These are phyloP conservation scores for Synanceia verrucosa DNA, from an alignment of 2,797 vertebrate species.

Conservation along the genomic window DNA sequence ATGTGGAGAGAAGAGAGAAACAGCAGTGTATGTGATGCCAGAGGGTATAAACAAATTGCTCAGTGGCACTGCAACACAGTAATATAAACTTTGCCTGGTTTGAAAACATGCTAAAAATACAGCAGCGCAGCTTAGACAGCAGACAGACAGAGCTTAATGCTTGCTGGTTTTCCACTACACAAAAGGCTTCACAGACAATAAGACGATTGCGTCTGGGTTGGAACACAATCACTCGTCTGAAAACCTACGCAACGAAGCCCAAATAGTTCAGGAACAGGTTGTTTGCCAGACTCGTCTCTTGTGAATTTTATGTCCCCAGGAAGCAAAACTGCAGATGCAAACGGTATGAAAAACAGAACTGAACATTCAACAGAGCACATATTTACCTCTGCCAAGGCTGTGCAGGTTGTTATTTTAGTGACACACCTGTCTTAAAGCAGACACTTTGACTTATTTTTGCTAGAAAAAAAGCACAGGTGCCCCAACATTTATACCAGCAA, in stretches of 20 bases:
- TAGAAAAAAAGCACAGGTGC: background rate
- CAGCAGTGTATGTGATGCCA: conserved; percentile 30
- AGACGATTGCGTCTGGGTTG: background rate
- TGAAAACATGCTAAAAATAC: conserved; percentile 58
- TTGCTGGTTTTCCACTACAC: background rate
- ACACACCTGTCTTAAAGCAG: background rate
- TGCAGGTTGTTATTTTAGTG: background rate
- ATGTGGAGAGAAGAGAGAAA: conserved; percentile 8
- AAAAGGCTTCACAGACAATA: conserved; percentile 3
- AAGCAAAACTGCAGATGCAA: conserved; percentile 17
- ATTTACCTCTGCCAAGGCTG: background rate
- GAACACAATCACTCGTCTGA: background rate
- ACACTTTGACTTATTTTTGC: background rate
- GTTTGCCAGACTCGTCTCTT: background rate
- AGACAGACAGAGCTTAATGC: background rate
- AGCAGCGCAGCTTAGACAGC: conserved; percentile 20
- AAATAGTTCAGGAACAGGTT: background rate
- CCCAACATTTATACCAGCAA: background rate
- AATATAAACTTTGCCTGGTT: conserved; percentile 38
- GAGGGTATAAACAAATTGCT: conserved; percentile 54
- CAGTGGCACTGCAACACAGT: conserved; percentile 50
- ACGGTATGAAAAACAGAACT: background rate
- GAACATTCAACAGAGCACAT: background rate
- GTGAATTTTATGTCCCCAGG: background rate
- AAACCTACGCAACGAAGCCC: background rate